Evolutionary conservation across 2,113 vertebrate species (phyloP).

Genomic region (Dendropsophus ebraccatus): DNA sequence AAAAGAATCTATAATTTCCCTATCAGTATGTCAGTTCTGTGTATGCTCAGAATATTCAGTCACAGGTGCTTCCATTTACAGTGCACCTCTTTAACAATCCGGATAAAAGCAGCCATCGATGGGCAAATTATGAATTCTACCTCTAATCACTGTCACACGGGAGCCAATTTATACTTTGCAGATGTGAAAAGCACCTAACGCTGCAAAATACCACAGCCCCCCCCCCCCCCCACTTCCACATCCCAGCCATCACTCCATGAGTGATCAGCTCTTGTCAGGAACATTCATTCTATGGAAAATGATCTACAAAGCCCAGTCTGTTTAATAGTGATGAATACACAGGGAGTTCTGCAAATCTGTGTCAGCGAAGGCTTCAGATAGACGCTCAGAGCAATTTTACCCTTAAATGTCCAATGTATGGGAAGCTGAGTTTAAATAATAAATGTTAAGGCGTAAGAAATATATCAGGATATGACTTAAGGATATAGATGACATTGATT

Average conservation of each 20-base stretch:
- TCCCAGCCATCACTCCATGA: constrained; percentile 6
- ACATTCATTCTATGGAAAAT: constrained; percentile 23
- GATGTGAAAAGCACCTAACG: constrained; percentile 45
- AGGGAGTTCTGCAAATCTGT: not conserved
- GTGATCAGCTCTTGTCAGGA: constrained; percentile 22
- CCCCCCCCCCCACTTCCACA: not conserved
- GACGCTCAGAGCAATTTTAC: not conserved
- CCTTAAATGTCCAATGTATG: not conserved
- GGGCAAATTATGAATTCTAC: constrained; percentile 19
- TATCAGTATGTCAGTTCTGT: constrained; percentile 34
- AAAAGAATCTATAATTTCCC: constrained; percentile 23
- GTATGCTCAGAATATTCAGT: not conserved
- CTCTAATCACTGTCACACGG: constrained; percentile 41
- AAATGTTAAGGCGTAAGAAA: too few relatives aligned
- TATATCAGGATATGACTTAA: not conserved
- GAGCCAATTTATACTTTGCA: constrained; percentile 52
- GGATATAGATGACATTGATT: not conserved
- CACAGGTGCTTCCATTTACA: constrained; percentile 46
- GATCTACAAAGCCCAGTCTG: constrained; percentile 4
- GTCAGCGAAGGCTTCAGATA: not conserved
- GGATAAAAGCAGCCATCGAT: constrained; percentile 40
- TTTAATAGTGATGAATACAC: constrained; percentile 36
- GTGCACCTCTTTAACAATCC: constrained; percentile 38
- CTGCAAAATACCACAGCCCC: constrained; percentile 1
- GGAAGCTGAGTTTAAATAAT: not conserved